These are phyloP conservation scores for Bombus picipes DNA, from an alignment of 1,140 invertebrate genomes.

Conservation along the genomic window DNA sequence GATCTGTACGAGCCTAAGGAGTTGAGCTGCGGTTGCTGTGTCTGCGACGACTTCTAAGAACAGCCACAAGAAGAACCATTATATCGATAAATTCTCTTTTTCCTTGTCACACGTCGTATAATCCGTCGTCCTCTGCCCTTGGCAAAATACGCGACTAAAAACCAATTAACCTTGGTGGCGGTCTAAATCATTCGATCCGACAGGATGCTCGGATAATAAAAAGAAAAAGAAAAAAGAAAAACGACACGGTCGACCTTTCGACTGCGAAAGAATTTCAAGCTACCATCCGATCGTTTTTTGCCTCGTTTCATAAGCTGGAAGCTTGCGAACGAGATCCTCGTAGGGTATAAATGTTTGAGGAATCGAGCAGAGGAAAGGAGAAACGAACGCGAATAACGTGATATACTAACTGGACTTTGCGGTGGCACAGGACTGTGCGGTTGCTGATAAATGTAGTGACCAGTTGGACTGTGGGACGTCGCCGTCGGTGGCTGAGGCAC, in stretches of 20 bases:
- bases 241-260: too few species aligned
- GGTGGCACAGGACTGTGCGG: conserved; percentile 79
- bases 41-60: conserved; percentile 77
- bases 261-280: not conserved
- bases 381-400: not conserved
- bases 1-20: conserved; percentile 83
- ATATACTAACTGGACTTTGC: conserved; percentile 79
- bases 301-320: too few species aligned
- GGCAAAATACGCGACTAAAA: too few species aligned
- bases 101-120: not conserved
- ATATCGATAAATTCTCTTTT: not conserved
- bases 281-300: too few species aligned
- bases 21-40: conserved; percentile 76
- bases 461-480: conserved; percentile 80
- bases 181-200: too few species aligned
- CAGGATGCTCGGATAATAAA: too few species aligned
- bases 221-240: too few species aligned
- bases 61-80: not conserved
- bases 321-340: not conserved
- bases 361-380: not conserved
- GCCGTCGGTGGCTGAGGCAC: conserved; percentile 81
- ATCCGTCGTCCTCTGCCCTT: not conserved
- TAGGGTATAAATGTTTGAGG: not conserved
- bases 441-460: conserved; percentile 80
- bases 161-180: too few species aligned